Evolutionary conservation across 2,113 vertebrate species (phyloP).

Genomic region (Vulpes lagopus): DNA sequence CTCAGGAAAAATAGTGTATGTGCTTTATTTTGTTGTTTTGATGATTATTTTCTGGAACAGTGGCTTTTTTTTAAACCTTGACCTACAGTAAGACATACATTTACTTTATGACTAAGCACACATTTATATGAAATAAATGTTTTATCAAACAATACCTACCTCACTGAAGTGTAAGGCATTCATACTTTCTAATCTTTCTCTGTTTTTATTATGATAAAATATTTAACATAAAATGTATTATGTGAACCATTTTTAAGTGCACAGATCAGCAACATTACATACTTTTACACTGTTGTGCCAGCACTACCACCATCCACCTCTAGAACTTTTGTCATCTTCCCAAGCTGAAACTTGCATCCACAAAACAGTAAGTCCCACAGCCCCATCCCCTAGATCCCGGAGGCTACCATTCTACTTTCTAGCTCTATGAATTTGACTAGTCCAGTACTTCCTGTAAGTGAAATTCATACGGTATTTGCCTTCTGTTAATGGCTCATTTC

Average conservation of each 20-base stretch:
- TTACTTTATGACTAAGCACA: neutral
- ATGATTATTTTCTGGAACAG: neutral
- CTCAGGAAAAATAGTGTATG: neutral
- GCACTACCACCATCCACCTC: neutral
- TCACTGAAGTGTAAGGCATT: neutral
- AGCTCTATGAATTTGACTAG: neutral
- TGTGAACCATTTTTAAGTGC: neutral
- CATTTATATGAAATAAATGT: neutral
- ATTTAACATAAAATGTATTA: neutral
- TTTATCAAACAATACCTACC: neutral
- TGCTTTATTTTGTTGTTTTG: neutral
- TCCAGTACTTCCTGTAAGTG: neutral
- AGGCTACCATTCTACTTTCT: neutral
- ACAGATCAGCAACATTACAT: neutral
- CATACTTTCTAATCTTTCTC: neutral
- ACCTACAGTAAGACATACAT: neutral
- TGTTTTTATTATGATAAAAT: neutral
- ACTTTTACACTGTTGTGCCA: neutral
- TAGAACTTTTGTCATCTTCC: neutral
- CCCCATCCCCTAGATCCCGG: rapidly evolving
- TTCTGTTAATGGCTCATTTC: neutral
- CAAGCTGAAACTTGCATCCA: neutral
- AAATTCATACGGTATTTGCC: neutral
- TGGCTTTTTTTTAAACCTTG: neutral
- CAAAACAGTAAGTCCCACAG: neutral